phyloP scores from a whole-genome alignment of 2,113 vertebrate genomes.

The Phrynocephalus versicolor region DNA sequence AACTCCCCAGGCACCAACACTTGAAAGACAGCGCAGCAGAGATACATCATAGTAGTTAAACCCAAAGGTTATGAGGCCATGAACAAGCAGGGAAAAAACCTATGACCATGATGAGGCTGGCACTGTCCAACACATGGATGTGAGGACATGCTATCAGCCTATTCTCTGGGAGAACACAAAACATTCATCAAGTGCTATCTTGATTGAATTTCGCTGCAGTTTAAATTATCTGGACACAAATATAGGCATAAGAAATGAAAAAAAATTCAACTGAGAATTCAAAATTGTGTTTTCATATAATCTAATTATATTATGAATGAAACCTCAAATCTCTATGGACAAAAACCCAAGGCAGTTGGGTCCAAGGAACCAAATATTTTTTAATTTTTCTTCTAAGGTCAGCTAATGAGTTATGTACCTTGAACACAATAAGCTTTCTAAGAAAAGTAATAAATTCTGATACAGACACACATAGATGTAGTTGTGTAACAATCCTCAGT shows the following conservation, averaged over 20 bases:
- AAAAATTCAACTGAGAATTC: neutral
- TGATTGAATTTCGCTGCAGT: neutral
- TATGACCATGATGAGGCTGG: too few relatives aligned
- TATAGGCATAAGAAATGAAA: neutral
- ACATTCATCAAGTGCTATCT: neutral
- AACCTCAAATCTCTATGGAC: neutral
- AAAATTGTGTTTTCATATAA: neutral
- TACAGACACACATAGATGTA: neutral
- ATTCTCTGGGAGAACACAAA: neutral
- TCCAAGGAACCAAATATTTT: neutral
- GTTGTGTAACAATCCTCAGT: neutral
- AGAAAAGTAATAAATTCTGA: neutral
- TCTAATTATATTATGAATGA: neutral
- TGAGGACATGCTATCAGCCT: neutral
- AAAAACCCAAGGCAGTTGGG: neutral
- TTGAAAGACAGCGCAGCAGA: too few relatives aligned
- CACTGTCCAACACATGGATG: too few relatives aligned
- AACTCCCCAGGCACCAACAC: too few relatives aligned
- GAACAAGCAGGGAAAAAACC: too few relatives aligned
- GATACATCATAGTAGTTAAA: too few relatives aligned
- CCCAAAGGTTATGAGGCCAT: too few relatives aligned
- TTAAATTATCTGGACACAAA: neutral
- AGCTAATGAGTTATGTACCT: neutral
- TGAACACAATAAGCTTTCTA: constrained; percentile 16
- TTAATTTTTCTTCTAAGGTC: neutral